A percentile compares a stretch with the other conserved stretches of the same genome.
phyloP scores from a whole-genome alignment of 1,140 invertebrate genomes.

The Brachionus angularis region DNA sequence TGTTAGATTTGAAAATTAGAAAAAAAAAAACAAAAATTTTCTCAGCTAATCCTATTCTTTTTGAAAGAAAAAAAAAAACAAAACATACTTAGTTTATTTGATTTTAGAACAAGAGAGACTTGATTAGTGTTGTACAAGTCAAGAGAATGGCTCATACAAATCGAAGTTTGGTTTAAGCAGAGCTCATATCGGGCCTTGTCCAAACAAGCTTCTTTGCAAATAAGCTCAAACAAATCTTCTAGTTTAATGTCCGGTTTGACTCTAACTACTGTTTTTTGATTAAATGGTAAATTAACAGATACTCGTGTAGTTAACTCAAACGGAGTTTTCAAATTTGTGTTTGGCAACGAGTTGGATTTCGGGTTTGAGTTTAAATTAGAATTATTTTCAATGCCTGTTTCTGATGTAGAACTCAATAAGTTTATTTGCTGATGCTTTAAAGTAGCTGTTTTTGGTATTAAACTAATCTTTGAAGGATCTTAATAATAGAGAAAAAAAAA shows the following conservation, averaged over 20 bases:
- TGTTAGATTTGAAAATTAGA: too few species aligned
- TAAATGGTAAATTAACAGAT: constrained; percentile 17
- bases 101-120: constrained; percentile 30
- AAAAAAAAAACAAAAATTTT: too few species aligned
- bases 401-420: not conserved
- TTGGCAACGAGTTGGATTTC: not conserved
- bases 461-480: constrained; percentile 31
- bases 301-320: constrained; percentile 25
- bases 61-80: not conserved
- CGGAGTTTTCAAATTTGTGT: not conserved
- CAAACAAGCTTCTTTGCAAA: constrained; percentile 24
- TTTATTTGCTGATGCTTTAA: constrained; percentile 29
- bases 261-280: constrained; percentile 33
- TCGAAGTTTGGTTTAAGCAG: not conserved
- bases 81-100: constrained; percentile 14
- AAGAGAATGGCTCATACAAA: not conserved
- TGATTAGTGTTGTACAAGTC: constrained; percentile 20
- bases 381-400: not conserved
- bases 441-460: constrained; percentile 15
- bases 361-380: not conserved
- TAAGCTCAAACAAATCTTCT: not conserved
- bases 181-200: constrained; percentile 16
- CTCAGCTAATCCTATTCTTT: too few species aligned
- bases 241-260: constrained; percentile 19
- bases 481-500: not conserved